Percentiles rank a stretch among this genome's conserved stretches.
Conservation (phyloP, 2,888 invertebrate species). For the Epistrophe eligans region DNA sequence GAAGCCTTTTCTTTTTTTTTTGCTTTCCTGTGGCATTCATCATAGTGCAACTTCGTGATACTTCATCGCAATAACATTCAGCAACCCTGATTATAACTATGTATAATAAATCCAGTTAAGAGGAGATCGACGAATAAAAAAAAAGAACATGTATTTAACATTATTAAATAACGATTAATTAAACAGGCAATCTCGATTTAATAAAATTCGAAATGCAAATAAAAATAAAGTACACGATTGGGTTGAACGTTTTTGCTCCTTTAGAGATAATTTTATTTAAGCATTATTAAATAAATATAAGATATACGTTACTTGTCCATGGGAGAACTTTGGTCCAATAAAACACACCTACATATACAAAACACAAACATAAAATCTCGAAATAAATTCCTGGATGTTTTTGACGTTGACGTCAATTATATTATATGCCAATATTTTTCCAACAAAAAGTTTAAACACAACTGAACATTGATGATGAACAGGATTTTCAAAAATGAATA, state of each 20-base stretch:
- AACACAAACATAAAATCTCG: too few species aligned
- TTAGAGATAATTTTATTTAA: not conserved
- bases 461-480: too few species aligned
- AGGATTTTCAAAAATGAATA: too few species aligned
- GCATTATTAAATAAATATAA: too few species aligned
- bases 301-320: too few species aligned
- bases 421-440: too few species aligned
- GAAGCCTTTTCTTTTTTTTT: slow-evolving; percentile 6
- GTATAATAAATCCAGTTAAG: slow-evolving; percentile 45
- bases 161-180: slow-evolving; percentile 73
- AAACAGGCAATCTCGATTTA: slow-evolving; percentile 58
- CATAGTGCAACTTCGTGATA: slow-evolving; percentile 30
- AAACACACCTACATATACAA: too few species aligned
- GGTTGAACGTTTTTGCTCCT: not conserved
- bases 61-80: slow-evolving; percentile 21
- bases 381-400: too few species aligned
- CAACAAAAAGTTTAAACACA: too few species aligned
- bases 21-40: slow-evolving; percentile 1
- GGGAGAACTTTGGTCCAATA: too few species aligned
- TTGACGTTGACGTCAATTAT: too few species aligned
- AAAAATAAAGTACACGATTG: not conserved
- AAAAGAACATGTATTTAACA: slow-evolving; percentile 40
- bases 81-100: slow-evolving; percentile 36
- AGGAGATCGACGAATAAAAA: slow-evolving; percentile 17
- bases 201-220: slow-evolving; percentile 33